Conservation (phyloP, 2,113 vertebrate species). For the Fregata magnificens region DNA sequence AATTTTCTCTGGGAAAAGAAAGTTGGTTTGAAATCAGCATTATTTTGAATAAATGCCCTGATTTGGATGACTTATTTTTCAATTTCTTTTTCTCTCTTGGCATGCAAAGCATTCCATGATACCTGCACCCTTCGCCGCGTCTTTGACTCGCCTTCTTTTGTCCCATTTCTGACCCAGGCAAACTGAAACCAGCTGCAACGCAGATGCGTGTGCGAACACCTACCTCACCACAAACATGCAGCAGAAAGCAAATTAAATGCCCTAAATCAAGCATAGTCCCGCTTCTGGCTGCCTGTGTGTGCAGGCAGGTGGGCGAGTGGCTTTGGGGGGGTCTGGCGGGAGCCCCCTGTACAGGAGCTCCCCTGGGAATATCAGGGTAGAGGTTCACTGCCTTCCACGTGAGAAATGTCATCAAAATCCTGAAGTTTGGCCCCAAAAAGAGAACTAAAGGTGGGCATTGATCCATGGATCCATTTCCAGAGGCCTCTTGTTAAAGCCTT, state of each 20-base stretch:
- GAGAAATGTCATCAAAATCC: background rate
- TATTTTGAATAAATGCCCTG: background rate
- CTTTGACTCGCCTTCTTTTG: background rate
- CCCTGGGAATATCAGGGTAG: background rate
- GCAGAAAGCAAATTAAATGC: background rate
- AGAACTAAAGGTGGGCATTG: background rate
- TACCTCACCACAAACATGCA: background rate
- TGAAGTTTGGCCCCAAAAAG: background rate
- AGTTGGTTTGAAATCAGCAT: background rate
- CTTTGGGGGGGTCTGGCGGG: background rate
- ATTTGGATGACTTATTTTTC: background rate
- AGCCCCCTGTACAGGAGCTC: background rate
- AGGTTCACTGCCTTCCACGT: background rate
- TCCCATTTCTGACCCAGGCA: background rate
- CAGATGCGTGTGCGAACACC: rapidly evolving
- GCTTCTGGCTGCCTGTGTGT: background rate
- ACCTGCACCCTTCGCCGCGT: rapidly evolving
- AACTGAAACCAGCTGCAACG: background rate
- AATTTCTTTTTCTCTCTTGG: background rate
- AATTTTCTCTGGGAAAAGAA: background rate
- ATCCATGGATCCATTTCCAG: background rate
- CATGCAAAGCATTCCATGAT: rapidly evolving
- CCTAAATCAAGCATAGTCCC: background rate
- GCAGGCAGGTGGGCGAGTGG: rapidly evolving
- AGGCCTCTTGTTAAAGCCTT: background rate